These are phyloP conservation scores for Eriosoma lanigerum DNA, from an alignment of 1,140 invertebrate genomes.

Conservation along the genomic window DNA sequence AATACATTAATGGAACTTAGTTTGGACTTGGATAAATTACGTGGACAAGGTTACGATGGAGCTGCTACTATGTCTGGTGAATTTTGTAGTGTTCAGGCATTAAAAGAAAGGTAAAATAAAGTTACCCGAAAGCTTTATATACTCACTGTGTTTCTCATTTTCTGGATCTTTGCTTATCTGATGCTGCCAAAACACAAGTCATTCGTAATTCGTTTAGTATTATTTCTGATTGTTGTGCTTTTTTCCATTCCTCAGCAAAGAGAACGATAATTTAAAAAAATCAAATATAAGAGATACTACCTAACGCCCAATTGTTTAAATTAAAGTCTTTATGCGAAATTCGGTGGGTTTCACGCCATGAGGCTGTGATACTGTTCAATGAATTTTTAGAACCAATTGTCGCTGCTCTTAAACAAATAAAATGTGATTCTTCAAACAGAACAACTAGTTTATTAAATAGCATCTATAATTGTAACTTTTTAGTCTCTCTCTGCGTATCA, in stretches of 20 bases:
- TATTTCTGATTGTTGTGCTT: slow-evolving; percentile 27
- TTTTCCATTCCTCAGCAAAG: slow-evolving; percentile 12
- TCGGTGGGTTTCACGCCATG: not conserved
- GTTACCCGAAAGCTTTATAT: slow-evolving; percentile 1
- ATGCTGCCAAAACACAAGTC: slow-evolving; percentile 28
- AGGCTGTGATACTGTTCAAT: not conserved
- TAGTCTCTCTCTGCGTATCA: not conserved
- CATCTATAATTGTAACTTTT: not conserved
- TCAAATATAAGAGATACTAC: not conserved
- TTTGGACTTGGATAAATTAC: slow-evolving; percentile 28
- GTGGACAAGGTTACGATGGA: slow-evolving; percentile 56
- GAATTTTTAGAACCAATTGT: slow-evolving; percentile 4
- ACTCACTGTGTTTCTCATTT: slow-evolving; percentile 37
- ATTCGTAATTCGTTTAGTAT: slow-evolving; percentile 51
- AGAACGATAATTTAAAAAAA: slow-evolving; percentile 3
- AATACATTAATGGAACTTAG: slow-evolving; percentile 9
- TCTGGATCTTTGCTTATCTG: slow-evolving; percentile 45
- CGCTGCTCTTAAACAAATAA: not conserved
- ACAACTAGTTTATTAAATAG: slow-evolving; percentile 7
- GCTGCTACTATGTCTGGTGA: slow-evolving; percentile 56
- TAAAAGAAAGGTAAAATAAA: not conserved
- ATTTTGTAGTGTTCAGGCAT: slow-evolving; percentile 54
- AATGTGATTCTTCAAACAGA: slow-evolving; percentile 20
- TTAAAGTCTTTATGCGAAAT: slow-evolving; percentile 14
- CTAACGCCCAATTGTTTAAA: slow-evolving; percentile 3